Evolutionary conservation across 2,888 invertebrate species (phyloP).

Genomic region (Spatulosminthurus flaviceps): DNA sequence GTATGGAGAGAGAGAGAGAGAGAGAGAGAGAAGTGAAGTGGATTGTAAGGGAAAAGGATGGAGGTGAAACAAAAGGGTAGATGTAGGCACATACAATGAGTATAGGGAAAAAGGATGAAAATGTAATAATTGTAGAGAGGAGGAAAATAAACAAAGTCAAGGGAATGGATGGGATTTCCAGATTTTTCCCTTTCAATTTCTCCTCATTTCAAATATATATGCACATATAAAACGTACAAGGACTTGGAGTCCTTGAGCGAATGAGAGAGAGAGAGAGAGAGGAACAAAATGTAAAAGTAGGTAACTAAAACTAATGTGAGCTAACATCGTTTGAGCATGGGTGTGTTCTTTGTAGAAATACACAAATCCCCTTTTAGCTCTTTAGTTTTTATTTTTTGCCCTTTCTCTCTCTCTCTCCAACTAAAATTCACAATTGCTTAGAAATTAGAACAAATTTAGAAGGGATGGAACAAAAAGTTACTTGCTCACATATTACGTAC

Average conservation of each 20-base stretch:
- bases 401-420: not conserved
- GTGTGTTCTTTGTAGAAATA: not conserved
- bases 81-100: too few species aligned
- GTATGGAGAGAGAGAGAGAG: not conserved
- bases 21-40: not conserved
- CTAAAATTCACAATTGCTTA: not conserved
- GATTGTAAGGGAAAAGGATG: too few species aligned
- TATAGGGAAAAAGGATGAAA: not conserved
- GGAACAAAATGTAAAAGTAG: slow-evolving; percentile 22
- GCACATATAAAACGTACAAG: not conserved
- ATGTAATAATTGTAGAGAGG: not conserved
- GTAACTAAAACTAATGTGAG: slow-evolving; percentile 30
- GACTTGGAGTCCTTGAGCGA: too few species aligned
- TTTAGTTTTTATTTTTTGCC: not conserved
- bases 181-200: not conserved
- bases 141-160: not conserved
- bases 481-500: too few species aligned
- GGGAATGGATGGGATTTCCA: not conserved
- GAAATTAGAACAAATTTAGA: slow-evolving; percentile 26
- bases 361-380: not conserved
- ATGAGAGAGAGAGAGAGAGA: slow-evolving; percentile 9
- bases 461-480: too few species aligned
- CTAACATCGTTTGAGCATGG: not conserved
- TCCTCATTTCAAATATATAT: not conserved
- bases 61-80: too few species aligned